phyloP scores from a whole-genome alignment of 2,888 invertebrate species.

The Diploptera punctata region DNA sequence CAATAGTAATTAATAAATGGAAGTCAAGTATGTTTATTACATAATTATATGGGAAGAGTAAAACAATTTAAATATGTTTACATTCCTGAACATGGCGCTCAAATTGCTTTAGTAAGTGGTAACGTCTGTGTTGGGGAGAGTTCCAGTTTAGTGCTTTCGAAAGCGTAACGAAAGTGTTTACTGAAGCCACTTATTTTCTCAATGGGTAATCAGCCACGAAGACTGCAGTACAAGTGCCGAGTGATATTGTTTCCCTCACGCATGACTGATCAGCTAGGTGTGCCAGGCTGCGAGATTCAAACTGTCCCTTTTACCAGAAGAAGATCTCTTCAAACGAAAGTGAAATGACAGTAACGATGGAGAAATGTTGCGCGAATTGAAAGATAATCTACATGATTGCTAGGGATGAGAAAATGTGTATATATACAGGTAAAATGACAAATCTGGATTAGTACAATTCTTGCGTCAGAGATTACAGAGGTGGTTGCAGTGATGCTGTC shows the following conservation, averaged over 20 bases:
- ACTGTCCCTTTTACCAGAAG: background rate
- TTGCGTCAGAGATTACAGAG: background rate
- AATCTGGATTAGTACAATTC: background rate
- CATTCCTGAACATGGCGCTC: too few relatives aligned
- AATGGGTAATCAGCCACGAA: background rate
- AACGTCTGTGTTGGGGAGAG: too few relatives aligned
- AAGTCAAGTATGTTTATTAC: too few relatives aligned
- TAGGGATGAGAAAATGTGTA: background rate
- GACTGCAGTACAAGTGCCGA: background rate
- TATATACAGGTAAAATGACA: background rate
- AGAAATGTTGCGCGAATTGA: background rate
- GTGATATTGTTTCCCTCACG: background rate
- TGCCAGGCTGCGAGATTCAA: background rate
- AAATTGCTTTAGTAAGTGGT: too few relatives aligned
- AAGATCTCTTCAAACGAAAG: background rate
- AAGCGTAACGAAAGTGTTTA: slow-evolving; percentile 1
- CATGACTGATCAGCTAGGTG: background rate
- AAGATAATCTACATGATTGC: background rate
- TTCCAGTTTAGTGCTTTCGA: slow-evolving; percentile 6
- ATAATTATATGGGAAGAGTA: too few relatives aligned
- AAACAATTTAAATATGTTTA: too few relatives aligned
- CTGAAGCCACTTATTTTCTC: background rate
- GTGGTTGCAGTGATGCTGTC: background rate
- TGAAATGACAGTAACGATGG: background rate
- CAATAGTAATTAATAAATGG: too few relatives aligned